Conservation (phyloP, 2,113 vertebrate species). For the Mastomys natalensis region DNA sequence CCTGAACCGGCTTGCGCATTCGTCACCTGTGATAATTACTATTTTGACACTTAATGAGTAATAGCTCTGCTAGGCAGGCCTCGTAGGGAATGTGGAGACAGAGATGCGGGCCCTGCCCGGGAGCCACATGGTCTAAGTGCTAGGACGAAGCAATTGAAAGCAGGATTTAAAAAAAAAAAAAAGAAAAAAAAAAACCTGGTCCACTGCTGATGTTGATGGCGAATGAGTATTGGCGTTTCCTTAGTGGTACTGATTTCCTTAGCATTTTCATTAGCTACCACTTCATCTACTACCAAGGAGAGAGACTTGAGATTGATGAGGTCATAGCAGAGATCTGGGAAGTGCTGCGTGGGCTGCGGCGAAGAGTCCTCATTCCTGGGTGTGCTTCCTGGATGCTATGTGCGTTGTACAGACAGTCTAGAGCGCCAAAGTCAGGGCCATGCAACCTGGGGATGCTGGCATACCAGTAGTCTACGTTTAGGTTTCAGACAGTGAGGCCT, state of each 20-base stretch:
- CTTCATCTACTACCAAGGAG: slow-evolving; percentile 64
- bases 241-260: slow-evolving; percentile 65
- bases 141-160: not conserved
- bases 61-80: not conserved
- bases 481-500: not conserved
- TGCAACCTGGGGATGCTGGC: not conserved
- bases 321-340: slow-evolving; percentile 52
- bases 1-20: slow-evolving; percentile 19
- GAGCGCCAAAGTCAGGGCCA: accelerated
- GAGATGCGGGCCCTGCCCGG: not conserved
- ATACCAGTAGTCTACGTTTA: accelerated
- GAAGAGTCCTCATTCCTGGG: not conserved
- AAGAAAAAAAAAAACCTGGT: not conserved
- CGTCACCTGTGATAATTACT: slow-evolving; percentile 52
- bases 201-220: slow-evolving; percentile 23
- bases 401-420: not conserved
- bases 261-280: slow-evolving; percentile 76
- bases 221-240: slow-evolving; percentile 76
- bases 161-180: not conserved
- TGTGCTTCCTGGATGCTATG: not conserved
- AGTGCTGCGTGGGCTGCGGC: accelerated
- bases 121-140: not conserved
- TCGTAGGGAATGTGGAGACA: not conserved
- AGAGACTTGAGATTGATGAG: slow-evolving; percentile 76
- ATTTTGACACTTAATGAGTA: slow-evolving; percentile 63